Evolutionary conservation across 2,888 invertebrate genomes (phyloP).

Genomic region (Dynastes grantii): DNA sequence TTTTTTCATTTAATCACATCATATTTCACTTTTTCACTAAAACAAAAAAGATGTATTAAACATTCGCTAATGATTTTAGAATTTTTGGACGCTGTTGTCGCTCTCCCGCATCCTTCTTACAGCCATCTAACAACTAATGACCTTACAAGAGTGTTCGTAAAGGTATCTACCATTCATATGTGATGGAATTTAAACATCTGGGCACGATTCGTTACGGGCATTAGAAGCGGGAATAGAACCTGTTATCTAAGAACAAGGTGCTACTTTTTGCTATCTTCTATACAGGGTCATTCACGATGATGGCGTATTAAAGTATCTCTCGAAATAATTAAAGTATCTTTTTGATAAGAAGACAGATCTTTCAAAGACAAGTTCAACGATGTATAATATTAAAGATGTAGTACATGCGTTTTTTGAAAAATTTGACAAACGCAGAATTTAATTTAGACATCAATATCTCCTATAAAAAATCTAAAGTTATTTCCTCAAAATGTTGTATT

Average conservation of each 20-base stretch:
- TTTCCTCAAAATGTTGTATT: too few species aligned
- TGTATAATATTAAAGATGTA: too few species aligned
- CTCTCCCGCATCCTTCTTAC: neutral
- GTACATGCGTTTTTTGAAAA: too few species aligned
- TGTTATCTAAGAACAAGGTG: constrained; percentile 50
- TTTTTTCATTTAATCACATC: constrained; percentile 31
- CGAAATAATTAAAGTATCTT: too few species aligned
- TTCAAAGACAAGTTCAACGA: too few species aligned
- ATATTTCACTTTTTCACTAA: constrained; percentile 28
- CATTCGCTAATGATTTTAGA: constrained; percentile 47
- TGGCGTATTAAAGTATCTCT: too few species aligned
- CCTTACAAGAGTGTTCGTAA: constrained; percentile 1
- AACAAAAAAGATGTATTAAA: constrained; percentile 43
- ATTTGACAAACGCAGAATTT: too few species aligned
- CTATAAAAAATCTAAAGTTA: too few species aligned
- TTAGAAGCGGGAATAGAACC: constrained; percentile 48
- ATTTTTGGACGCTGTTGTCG: constrained; percentile 30
- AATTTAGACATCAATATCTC: too few species aligned
- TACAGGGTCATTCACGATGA: too few species aligned
- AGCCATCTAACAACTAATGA: constrained; percentile 43
- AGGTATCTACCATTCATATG: neutral
- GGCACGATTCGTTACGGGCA: constrained; percentile 47
- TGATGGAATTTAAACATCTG: constrained; percentile 21
- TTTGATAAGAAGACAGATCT: too few species aligned
- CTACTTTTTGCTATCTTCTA: constrained; percentile 11